These are phyloP conservation scores for Mugil cephalus DNA, from an alignment of 2,113 vertebrate genomes.

Conservation along the genomic window DNA sequence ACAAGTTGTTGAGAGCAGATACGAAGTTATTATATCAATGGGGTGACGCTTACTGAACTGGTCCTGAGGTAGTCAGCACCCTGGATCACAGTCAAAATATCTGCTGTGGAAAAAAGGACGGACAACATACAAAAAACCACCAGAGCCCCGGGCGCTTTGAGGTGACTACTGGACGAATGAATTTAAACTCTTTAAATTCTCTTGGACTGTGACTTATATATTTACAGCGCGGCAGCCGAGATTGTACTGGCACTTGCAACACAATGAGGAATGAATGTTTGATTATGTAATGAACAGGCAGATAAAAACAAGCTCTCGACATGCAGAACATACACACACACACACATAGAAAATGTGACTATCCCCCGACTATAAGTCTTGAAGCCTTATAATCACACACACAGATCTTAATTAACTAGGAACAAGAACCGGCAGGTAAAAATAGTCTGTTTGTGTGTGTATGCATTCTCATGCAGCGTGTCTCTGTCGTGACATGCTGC, in stretches of 20 bases:
- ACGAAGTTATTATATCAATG: too few species aligned
- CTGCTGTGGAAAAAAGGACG: too few species aligned
- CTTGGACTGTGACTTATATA: neutral
- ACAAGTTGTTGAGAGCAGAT: too few species aligned
- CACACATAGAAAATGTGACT: slow-evolving; percentile 33
- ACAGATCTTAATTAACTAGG: slow-evolving; percentile 56
- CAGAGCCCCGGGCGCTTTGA: neutral
- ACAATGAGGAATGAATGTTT: slow-evolving; percentile 51
- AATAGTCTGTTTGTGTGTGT: neutral
- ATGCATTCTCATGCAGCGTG: neutral
- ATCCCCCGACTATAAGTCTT: slow-evolving; percentile 5
- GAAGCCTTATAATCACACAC: slow-evolving; percentile 48
- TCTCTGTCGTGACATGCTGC: slow-evolving; percentile 30
- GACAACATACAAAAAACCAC: neutral
- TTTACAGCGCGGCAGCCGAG: neutral
- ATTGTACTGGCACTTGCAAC: slow-evolving; percentile 20
- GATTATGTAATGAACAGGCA: slow-evolving; percentile 37
- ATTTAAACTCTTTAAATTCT: neutral
- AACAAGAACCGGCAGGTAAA: slow-evolving; percentile 59
- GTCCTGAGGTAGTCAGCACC: too few species aligned
- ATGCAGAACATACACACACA: slow-evolving; percentile 30
- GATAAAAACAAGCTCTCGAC: slow-evolving; percentile 30
- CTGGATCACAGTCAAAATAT: too few species aligned
- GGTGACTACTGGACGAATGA: too few species aligned
- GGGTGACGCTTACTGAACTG: too few species aligned